Conservation (phyloP, 1,140 invertebrate genomes). For the Macrotrachela quadricornifera region DNA sequence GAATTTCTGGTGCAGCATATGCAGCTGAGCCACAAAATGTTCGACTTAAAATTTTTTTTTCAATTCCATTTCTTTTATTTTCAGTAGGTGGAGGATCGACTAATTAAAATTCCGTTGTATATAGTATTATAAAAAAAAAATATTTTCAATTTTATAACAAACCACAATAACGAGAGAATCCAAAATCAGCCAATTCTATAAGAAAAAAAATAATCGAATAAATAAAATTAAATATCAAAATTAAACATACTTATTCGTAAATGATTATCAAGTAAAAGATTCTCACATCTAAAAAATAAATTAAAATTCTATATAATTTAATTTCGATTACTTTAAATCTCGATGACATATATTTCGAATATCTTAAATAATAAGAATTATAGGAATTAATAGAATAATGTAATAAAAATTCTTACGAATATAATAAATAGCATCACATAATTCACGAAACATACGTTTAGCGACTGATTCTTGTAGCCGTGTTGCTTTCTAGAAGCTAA, state of each 20-base stretch:
- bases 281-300: constrained; percentile 42
- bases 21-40: constrained; percentile 44
- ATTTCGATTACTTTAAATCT: constrained; percentile 48
- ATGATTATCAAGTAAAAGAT: constrained; percentile 54
- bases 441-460: constrained; percentile 18
- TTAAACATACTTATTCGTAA: constrained; percentile 29
- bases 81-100: too few relatives aligned
- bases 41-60: constrained; percentile 32
- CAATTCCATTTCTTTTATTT: not conserved
- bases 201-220: constrained; percentile 26
- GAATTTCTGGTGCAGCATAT: constrained; percentile 46
- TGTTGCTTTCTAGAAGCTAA: not conserved
- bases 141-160: not conserved
- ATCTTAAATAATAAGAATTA: not conserved
- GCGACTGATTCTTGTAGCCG: constrained; percentile 10
- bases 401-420: not conserved
- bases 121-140: not conserved
- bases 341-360: constrained; percentile 59
- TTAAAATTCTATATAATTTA: constrained; percentile 2
- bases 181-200: constrained; percentile 67
- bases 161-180: constrained; percentile 41
- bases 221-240: too few relatives aligned
- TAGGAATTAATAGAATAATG: not conserved
- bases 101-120: too few relatives aligned
- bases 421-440: constrained; percentile 4